phyloP scores from a whole-genome alignment of 1,140 invertebrate species.

The Nymphalis io region DNA sequence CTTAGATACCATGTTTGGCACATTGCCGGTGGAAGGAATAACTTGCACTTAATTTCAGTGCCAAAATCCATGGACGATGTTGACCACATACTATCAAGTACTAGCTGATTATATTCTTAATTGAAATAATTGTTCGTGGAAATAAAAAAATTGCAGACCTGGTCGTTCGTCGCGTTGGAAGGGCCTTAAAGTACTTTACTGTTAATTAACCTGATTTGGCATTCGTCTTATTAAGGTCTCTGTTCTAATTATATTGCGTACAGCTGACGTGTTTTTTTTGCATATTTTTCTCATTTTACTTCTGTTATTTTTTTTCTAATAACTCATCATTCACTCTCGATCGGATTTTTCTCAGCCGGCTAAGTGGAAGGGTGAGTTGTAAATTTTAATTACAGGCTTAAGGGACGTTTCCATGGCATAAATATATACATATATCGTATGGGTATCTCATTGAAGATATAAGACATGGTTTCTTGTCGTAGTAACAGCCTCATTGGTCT shows the following conservation, averaged over 20 bases:
- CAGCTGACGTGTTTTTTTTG: background rate
- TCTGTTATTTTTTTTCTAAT: background rate
- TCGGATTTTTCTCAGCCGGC: no score
- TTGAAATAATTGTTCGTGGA: slow-evolving; percentile 1
- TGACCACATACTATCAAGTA: background rate
- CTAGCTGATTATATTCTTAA: background rate
- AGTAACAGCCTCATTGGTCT: no score
- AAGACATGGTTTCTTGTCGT: no score
- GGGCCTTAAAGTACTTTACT: slow-evolving; percentile 10
- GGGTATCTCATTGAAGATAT: no score
- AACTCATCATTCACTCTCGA: no score
- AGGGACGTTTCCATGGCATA: no score
- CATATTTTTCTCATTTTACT: background rate
- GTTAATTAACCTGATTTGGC: slow-evolving; percentile 19
- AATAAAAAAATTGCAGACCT: slow-evolving; percentile 3
- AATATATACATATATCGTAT: no score
- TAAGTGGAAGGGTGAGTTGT: no score
- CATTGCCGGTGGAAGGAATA: no score
- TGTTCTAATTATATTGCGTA: background rate
- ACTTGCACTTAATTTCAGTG: no score
- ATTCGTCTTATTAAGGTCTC: slow-evolving; percentile 11
- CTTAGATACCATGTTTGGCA: no score
- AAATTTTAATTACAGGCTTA: no score
- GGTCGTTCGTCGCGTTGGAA: background rate
- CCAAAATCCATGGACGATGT: background rate